A percentile compares a stretch with the other conserved stretches of the same genome.
phyloP scores from a whole-genome alignment of 2,888 invertebrate genomes.

The Ectobius pallidus region DNA sequence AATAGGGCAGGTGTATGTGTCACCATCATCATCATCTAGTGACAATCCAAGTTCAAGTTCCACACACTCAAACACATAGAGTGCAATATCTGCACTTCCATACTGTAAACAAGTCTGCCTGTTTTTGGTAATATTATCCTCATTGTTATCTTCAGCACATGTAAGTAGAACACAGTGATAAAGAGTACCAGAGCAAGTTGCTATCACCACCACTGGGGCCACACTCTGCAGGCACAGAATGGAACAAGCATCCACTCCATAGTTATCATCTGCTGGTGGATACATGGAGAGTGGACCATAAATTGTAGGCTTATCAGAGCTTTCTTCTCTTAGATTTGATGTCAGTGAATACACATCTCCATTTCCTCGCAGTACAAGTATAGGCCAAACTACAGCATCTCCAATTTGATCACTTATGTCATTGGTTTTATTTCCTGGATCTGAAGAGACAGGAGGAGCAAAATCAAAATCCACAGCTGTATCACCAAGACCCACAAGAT shows the following conservation, averaged over 20 bases:
- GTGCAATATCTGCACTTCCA: slow-evolving; percentile 49
- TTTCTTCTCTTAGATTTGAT: slow-evolving; percentile 45
- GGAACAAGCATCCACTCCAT: slow-evolving; percentile 85
- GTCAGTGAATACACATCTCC: slow-evolving; percentile 72
- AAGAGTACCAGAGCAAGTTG: slow-evolving; percentile 79
- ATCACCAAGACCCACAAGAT: slow-evolving; percentile 75
- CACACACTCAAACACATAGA: slow-evolving; percentile 83
- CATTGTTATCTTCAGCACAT: slow-evolving; percentile 55
- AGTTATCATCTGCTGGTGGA: slow-evolving; percentile 82
- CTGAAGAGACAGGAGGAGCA: slow-evolving; percentile 57
- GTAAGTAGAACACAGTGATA: slow-evolving; percentile 77
- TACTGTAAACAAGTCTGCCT: slow-evolving; percentile 52
- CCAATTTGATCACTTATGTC: slow-evolving; percentile 58
- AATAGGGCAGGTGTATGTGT: slow-evolving; percentile 66
- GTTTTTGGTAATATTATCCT: slow-evolving; percentile 49
- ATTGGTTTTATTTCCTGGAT: slow-evolving; percentile 52
- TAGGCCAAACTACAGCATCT: slow-evolving; percentile 67
- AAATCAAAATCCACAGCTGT: slow-evolving; percentile 88
- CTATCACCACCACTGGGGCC: slow-evolving; percentile 79
- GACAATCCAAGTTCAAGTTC: slow-evolving; percentile 78
- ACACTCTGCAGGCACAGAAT: slow-evolving; percentile 74
- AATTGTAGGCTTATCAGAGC: slow-evolving; percentile 48
- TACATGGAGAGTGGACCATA: slow-evolving; percentile 78
- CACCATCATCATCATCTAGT: slow-evolving; percentile 57
- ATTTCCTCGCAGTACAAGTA: slow-evolving; percentile 81